Evolutionary conservation across 2,888 invertebrate species (phyloP), one percentile per base, ranked within the genome.

Genomic region (Nematopogon swammerdamellus): DNA sequence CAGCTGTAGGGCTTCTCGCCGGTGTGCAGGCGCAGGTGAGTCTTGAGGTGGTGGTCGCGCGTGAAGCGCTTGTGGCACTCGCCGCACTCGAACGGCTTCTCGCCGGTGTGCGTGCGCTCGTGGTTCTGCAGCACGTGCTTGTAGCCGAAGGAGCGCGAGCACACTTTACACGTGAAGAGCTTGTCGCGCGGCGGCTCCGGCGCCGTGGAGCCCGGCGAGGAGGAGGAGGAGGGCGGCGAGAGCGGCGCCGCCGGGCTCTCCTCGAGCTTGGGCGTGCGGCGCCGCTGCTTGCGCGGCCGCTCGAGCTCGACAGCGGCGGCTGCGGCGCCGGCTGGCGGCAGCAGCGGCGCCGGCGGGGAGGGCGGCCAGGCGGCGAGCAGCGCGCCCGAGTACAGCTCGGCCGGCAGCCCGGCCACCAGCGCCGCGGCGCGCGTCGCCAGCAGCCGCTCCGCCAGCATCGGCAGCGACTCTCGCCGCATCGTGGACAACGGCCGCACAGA

Each of bases 111-210:
- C 0, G 95, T 96, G 58, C 95, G 85, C 63, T 95, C 95, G 71
- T 95, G 95, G 66, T 95, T 95, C 71, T 95, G 95, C 47, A 95
- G 80, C 18, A 95, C 95, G 71, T 95, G 95, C 64, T 95, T 95
- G 80, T 95, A 95, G 46, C 95, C 95, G 63, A 95, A 95, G 11
- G 91, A 91, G 56, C 94, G 85, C 53, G 89, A 88, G 76, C 95
- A 95, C 46, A 92, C 80, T 60, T 88, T 88, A 70, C 95, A 96
- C 19, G 91, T 92, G 73, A 95, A 95, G 51, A 90, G 88, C 65
- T 93, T 92, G 62, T 93, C 93, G 11, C 89, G 76, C 0, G 83
- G 79, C 0, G 80, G 75, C 49, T 80, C 80, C 14, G 77, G 59
- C 19, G 80, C 76, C 5, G 77, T 76, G 10, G 80, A 79, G 0